Evolutionary conservation across 2,113 vertebrate genomes (phyloP).

Genomic region (Alligator mississippiensis): DNA sequence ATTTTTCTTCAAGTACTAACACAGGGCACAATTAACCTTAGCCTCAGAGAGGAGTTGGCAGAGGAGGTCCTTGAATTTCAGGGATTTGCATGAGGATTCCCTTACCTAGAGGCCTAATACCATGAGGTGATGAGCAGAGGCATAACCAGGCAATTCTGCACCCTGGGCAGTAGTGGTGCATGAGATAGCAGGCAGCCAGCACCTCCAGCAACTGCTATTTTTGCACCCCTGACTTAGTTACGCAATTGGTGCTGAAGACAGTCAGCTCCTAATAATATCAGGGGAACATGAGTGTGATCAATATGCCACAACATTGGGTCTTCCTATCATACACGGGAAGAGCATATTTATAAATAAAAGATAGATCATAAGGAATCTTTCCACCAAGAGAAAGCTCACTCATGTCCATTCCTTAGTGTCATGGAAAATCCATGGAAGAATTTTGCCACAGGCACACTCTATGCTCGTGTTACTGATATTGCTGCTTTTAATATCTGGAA

Average conservation of each 20-base stretch:
- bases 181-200: too few species aligned
- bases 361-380: neutral
- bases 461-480: neutral
- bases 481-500: neutral
- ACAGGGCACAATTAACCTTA: neutral
- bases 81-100: neutral
- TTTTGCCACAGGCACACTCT: slow-evolving; percentile 1
- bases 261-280: neutral
- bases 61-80: neutral
- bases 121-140: too few species aligned
- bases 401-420: neutral
- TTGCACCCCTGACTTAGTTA: too few species aligned
- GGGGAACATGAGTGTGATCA: neutral
- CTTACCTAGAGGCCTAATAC: neutral
- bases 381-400: neutral
- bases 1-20: neutral
- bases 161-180: too few species aligned
- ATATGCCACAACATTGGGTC: neutral
- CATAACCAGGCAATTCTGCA: too few species aligned
- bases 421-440: neutral
- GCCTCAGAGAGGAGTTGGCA: slow-evolving; percentile 13
- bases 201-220: too few species aligned
- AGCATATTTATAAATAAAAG: neutral
- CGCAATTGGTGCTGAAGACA: too few species aligned
- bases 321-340: neutral